A percentile compares a stretch with the other conserved stretches of the same genome.
Conservation (phyloP, 2,888 invertebrate species). For the Cerastoderma edule region DNA sequence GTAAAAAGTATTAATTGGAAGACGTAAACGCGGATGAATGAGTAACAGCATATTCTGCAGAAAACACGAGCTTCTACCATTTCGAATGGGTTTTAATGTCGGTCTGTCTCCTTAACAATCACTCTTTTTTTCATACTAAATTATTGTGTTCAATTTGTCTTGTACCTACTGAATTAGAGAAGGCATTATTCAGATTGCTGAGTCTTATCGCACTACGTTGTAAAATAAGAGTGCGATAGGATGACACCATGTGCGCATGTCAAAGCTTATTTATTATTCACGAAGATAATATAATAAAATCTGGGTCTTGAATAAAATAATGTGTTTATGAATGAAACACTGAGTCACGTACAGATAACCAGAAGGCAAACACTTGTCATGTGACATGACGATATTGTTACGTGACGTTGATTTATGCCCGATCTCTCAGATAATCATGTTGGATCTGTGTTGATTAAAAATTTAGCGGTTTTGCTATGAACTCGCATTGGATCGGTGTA, state of each 20-base stretch:
- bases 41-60: too few species aligned
- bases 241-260: not conserved
- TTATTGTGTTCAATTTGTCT: too few species aligned
- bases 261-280: not conserved
- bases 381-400: conserved; percentile 15
- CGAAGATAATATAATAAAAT: not conserved
- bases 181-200: too few species aligned
- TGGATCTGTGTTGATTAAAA: not conserved
- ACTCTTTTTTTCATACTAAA: too few species aligned
- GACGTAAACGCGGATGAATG: too few species aligned
- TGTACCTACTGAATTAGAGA: too few species aligned
- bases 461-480: not conserved
- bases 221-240: too few species aligned
- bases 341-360: conserved; percentile 1
- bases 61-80: too few species aligned
- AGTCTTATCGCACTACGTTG: too few species aligned
- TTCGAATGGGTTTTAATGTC: too few species aligned
- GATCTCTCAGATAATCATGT: conserved; percentile 9
- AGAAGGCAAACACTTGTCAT: not conserved
- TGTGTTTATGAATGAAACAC: not conserved
- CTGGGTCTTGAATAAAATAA: not conserved
- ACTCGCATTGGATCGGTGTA: not conserved
- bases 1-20: too few species aligned
- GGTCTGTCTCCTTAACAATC: too few species aligned
- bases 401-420: conserved; percentile 20